Conservation (phyloP, 2,113 vertebrate genomes). For the Corythornis cristatus region DNA sequence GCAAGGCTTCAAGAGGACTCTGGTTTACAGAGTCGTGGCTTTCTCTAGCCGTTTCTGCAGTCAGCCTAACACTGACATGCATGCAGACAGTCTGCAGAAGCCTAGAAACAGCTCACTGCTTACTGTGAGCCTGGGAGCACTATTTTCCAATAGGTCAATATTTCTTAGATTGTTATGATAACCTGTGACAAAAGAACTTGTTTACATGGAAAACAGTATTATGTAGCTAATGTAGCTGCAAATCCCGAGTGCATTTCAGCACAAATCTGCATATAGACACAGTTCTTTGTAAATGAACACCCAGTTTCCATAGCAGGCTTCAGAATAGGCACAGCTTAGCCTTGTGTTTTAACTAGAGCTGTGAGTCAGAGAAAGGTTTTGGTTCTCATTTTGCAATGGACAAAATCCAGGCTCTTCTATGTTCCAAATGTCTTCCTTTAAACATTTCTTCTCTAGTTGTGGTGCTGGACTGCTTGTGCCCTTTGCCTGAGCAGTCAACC, state of each 20-base stretch:
- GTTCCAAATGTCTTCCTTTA: constrained; percentile 42
- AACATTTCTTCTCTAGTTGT: constrained; percentile 40
- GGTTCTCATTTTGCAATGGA: constrained; percentile 19
- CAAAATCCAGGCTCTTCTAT: background rate
- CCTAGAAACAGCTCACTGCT: background rate
- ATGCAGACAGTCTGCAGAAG: background rate
- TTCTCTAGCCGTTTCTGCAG: background rate
- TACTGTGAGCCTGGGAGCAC: background rate
- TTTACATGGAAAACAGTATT: background rate
- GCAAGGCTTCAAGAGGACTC: background rate
- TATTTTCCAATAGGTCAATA: background rate
- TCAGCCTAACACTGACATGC: background rate
- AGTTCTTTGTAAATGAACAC: background rate
- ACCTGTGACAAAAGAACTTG: background rate
- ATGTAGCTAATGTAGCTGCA: background rate
- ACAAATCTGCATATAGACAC: background rate
- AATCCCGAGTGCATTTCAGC: background rate
- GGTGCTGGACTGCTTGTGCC: constrained; percentile 9
- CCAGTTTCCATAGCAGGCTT: background rate
- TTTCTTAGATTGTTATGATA: constrained; percentile 15
- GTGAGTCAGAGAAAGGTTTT: constrained; percentile 41
- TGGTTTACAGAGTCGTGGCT: background rate
- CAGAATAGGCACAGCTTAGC: background rate
- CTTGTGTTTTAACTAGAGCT: background rate
- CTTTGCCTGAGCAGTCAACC: constrained; percentile 46